Conservation (phyloP, 2,797 vertebrate genomes). For the Urosaurus nigricauda region DNA sequence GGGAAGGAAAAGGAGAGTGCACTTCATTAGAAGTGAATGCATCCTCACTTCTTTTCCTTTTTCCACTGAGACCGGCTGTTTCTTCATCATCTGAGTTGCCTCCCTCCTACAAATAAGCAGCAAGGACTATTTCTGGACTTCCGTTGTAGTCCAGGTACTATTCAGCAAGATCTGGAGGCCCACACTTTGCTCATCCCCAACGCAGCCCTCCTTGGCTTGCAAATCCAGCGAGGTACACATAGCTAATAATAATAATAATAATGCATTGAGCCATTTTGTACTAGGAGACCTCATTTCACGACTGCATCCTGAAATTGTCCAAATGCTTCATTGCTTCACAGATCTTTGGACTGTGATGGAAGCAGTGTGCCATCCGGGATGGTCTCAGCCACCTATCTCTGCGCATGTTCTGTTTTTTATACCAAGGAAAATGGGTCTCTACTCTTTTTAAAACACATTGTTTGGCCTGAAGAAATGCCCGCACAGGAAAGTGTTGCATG, state of each 20-base stretch:
- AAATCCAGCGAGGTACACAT: not conserved
- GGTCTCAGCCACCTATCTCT: not conserved
- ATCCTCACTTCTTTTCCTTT: no score
- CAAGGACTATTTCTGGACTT: no score
- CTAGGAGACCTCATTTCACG: no score
- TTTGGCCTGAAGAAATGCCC: not conserved
- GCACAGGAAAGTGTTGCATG: no score
- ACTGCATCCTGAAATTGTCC: not conserved
- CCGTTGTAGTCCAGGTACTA: no score
- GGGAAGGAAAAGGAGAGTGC: no score
- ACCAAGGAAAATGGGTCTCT: not conserved
- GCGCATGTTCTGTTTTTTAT: not conserved
- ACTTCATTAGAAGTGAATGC: no score
- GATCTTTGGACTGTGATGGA: not conserved
- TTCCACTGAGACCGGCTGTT: no score
- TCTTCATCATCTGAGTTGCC: no score
- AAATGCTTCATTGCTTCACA: no score
- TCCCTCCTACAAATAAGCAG: no score
- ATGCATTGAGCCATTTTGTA: not conserved
- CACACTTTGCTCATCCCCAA: not conserved
- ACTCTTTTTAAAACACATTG: not conserved
- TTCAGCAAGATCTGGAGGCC: not conserved
- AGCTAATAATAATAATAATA: not conserved
- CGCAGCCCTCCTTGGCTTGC: not conserved
- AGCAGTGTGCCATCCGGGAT: fast-evolving